phyloP scores from a whole-genome alignment of 2,797 vertebrate genomes.

The Emydoidea blandingii region DNA sequence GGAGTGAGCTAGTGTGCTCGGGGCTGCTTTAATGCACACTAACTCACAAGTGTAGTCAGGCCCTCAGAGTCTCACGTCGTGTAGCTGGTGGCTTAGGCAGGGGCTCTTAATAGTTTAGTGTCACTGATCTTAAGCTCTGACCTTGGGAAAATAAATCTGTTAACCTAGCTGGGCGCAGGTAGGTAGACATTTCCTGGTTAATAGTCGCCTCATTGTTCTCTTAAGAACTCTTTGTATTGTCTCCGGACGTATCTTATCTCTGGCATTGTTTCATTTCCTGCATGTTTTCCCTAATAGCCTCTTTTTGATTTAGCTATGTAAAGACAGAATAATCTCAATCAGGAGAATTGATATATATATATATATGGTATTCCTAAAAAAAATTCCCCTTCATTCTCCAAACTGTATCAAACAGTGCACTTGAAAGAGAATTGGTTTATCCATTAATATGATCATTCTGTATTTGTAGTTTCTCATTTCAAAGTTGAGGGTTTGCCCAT shows the following conservation, averaged over 20 bases:
- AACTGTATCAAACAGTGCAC: rapidly evolving
- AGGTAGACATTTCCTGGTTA: background rate
- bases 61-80: too few relatives aligned
- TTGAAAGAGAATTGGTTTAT: conserved; percentile 3
- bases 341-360: background rate
- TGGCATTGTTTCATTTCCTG: background rate
- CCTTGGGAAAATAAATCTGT: rapidly evolving
- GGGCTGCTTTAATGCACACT: too few relatives aligned
- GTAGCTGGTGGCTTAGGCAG: background rate
- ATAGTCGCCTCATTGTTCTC: background rate
- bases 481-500: conserved; percentile 14
- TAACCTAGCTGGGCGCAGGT: background rate
- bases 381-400: background rate
- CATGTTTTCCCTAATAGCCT: background rate
- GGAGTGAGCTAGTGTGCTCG: too few relatives aligned
- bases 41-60: too few relatives aligned
- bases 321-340: background rate
- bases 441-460: background rate
- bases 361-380: background rate
- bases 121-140: background rate
- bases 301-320: background rate
- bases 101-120: background rate
- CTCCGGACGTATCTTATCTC: background rate
- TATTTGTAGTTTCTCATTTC: background rate
- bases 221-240: rapidly evolving